Conservation (phyloP, 1,140 invertebrate genomes). For the Drosophila bocki region DNA sequence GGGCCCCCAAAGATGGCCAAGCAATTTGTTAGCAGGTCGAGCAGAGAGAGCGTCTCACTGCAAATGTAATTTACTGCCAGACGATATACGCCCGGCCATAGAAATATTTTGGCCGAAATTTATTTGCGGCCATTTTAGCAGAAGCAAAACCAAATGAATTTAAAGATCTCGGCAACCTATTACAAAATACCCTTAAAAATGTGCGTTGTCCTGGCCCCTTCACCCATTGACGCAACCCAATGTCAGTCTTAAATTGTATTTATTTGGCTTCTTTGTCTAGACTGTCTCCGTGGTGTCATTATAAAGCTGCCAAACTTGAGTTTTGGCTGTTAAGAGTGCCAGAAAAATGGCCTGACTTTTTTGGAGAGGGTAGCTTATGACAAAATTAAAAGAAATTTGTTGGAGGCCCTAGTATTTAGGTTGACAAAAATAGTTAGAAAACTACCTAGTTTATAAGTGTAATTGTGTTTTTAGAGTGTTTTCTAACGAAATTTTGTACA, state of each 20-base stretch:
- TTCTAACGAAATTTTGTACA: neutral
- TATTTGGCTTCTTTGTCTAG: conserved; percentile 13
- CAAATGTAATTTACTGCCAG: conserved; percentile 52
- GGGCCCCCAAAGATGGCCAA: conserved; percentile 32
- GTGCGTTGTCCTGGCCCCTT: neutral
- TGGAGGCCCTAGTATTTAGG: neutral
- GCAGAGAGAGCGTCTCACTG: conserved; percentile 34
- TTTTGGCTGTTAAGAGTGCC: neutral
- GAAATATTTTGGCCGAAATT: conserved; percentile 33
- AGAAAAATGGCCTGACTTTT: neutral
- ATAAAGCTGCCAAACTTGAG: neutral
- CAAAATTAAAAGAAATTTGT: neutral
- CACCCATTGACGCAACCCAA: conserved; percentile 2
- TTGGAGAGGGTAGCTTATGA: neutral
- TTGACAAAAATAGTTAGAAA: neutral
- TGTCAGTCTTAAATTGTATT: neutral
- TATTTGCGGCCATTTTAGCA: conserved; percentile 40
- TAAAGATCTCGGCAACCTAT: conserved; percentile 7
- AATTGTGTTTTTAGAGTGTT: neutral
- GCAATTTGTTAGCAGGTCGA: conserved; percentile 54
- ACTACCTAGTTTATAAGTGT: neutral
- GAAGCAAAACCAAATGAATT: conserved; percentile 42
- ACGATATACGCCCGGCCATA: conserved; percentile 39
- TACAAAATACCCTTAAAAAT: neutral
- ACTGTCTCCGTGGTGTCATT: conserved; percentile 4